Evolutionary conservation across 53 echinoderm and acorn worm species (phyloP), one percentile per base, ranked within the genome.

Genomic region (Mesocentrotus franciscanus): DNA sequence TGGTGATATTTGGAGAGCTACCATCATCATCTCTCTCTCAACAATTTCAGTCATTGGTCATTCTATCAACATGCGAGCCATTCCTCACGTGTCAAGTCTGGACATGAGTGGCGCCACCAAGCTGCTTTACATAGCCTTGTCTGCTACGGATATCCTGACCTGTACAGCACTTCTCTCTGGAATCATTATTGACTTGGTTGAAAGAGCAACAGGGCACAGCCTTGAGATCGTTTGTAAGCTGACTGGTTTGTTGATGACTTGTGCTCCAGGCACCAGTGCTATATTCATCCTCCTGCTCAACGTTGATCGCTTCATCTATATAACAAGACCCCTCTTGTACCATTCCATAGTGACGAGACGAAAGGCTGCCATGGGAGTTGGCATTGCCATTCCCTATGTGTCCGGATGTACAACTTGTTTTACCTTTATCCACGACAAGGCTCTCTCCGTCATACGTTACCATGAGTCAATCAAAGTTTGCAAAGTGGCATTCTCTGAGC

Each of bases 221-320:
- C 76, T 49, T 56, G 92, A 57, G 7, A 94, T 94, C 94, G 42
- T 55, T 22, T 90, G 90, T 70, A 89, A 71, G 71, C 9, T 76
- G 22, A 68, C 71, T 24, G 95, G 90, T 29, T 89, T 90, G 9
- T 15, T 68, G 58, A 95, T 95, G 64, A 89, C 90, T 24, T 71
- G 89, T 64, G 95, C 56, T 34, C 95, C 78, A 15, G 95, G 95
- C 2, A 71, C 55, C 29, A 95, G 95, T 89, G 79, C 94, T 17
- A 36, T 66, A 7, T 61, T 83, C 66, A 95, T 95, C 60, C 78
- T 91, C 78, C 78, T 91, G 27, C 68, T 95, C 76, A 95, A 95
- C 95, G 1, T 91, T 26, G 95, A 90, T 35, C 78, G 90, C 59
- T 95, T 91, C 61, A 56, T 95, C 60, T 83, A 32, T 18, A 94